A percentile compares a stretch with the other conserved stretches of the same genome.
phyloP scores from a whole-genome alignment of 2,113 vertebrate genomes.

The Malurus alboscapulatus region DNA sequence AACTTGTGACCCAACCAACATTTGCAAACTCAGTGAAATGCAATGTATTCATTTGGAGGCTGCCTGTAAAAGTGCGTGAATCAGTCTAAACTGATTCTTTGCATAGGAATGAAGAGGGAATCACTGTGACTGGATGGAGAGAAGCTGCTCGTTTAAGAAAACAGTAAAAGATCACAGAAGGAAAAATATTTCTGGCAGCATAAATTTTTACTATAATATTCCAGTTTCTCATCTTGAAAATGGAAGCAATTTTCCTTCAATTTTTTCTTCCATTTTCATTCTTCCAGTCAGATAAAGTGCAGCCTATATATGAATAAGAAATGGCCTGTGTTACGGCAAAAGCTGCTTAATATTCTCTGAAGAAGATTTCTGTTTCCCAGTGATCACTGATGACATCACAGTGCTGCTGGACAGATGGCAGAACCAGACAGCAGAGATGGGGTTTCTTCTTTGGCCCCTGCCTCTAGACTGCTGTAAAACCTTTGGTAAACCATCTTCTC shows the following conservation, averaged over 20 bases:
- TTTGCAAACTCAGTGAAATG: conserved; percentile 30
- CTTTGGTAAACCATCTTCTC: not conserved
- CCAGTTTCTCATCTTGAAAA: conserved; percentile 1
- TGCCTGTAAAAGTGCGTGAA: conserved; percentile 11
- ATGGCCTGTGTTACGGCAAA: not conserved
- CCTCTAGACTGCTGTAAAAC: not conserved
- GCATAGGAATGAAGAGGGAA: not conserved
- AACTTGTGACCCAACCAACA: conserved; percentile 20
- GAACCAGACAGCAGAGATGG: not conserved
- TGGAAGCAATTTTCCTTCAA: not conserved
- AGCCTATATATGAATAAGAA: not conserved
- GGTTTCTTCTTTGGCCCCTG: not conserved
- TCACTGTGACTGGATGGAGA: not conserved
- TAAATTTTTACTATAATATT: not conserved
- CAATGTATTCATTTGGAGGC: not conserved
- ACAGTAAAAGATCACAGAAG: not conserved
- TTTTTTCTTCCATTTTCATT: not conserved
- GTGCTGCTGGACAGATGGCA: not conserved
- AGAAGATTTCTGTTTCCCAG: not conserved
- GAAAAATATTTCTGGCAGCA: not conserved
- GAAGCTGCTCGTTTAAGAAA: conserved; percentile 22
- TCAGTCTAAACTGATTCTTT: conserved; percentile 22
- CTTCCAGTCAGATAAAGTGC: not conserved
- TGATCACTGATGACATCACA: not conserved
- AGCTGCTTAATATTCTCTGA: not conserved